Conservation (phyloP, 2,113 vertebrate genomes). For the Cebus imitator region DNA sequence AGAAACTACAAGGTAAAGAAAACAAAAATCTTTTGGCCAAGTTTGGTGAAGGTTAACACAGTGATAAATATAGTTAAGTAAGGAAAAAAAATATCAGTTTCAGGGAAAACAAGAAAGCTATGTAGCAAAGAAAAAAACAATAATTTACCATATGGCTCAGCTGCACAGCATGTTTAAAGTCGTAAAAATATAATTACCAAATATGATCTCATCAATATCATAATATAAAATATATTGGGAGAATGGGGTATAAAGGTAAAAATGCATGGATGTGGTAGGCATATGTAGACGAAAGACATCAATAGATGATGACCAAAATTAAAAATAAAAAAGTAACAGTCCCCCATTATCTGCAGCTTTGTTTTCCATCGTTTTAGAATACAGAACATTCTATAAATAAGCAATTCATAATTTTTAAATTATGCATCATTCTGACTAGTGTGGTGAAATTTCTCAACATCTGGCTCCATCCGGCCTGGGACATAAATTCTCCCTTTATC, state of each 20-base stretch:
- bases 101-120: background rate
- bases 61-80: background rate
- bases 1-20: slow-evolving; percentile 1
- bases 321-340: background rate
- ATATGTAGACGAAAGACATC: background rate
- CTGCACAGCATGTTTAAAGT: background rate
- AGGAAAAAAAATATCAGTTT: background rate
- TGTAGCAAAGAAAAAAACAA: background rate
- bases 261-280: background rate
- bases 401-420: background rate
- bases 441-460: background rate
- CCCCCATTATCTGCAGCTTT: background rate
- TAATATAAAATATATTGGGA: background rate
- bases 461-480: background rate
- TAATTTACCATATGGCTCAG: background rate
- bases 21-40: slow-evolving; percentile 4
- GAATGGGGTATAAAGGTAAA: background rate
- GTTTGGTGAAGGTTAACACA: background rate
- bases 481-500: background rate
- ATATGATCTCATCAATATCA: slow-evolving; percentile 2
- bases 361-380: background rate
- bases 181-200: slow-evolving; percentile 2
- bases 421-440: background rate
- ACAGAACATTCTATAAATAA: background rate
- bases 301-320: background rate